Percentiles rank a stretch among this genome's conserved stretches.
Evolutionary conservation across 2,888 invertebrate genomes (phyloP).

Genomic region (Linnaemya vulpina): DNA sequence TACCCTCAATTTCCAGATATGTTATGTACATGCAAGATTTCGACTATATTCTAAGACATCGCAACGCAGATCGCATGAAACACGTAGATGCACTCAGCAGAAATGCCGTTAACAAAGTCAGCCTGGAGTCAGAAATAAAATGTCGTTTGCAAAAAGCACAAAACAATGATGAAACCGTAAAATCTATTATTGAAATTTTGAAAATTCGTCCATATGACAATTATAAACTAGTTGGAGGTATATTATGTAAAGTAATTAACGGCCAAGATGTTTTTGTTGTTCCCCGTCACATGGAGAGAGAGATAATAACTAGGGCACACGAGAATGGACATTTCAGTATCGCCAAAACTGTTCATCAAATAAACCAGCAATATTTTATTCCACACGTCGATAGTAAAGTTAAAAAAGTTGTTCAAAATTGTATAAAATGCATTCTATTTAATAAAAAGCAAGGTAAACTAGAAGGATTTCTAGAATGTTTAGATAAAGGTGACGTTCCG

Average conservation of each 20-base stretch:
- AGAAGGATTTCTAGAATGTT: constrained; percentile 73
- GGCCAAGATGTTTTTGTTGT: constrained; percentile 57
- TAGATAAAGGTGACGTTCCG: constrained; percentile 76
- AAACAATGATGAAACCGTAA: constrained; percentile 38
- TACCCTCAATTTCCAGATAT: constrained; percentile 67
- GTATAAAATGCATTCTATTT: constrained; percentile 61
- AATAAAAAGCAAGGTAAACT: constrained; percentile 73
- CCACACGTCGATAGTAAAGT: constrained; percentile 55
- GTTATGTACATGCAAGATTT: constrained; percentile 73
- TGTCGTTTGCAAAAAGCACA: constrained; percentile 38
- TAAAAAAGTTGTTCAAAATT: constrained; percentile 51
- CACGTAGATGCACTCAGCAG: constrained; percentile 70
- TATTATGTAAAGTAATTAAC: constrained; percentile 52
- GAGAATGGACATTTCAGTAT: constrained; percentile 23
- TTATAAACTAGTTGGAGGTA: constrained; percentile 49
- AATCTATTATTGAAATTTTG: constrained; percentile 42
- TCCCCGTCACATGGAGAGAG: constrained; percentile 60
- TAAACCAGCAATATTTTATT: constrained; percentile 59
- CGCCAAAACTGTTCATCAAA: constrained; percentile 34
- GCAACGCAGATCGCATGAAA: constrained; percentile 66
- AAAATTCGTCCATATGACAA: constrained; percentile 42
- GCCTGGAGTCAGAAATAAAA: constrained; percentile 27
- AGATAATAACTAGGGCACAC: constrained; percentile 56
- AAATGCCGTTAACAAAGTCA: too few relatives aligned
- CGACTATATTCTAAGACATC: constrained; percentile 68